Conservation (phyloP, 1,140 invertebrate species). For the Lordiphosa stackelbergi region DNA sequence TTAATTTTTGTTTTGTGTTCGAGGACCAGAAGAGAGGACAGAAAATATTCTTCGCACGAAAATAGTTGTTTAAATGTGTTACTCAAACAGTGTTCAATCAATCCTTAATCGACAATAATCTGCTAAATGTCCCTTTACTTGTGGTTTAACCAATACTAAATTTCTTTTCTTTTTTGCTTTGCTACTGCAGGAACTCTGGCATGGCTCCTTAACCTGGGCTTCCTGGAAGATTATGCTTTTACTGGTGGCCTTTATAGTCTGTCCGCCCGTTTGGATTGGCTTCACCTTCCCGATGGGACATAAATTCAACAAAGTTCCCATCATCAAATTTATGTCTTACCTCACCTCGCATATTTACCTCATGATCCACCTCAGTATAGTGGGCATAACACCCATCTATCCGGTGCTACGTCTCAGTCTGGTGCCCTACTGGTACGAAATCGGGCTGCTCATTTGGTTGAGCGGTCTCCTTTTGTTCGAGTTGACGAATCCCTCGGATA, state of each 20-base stretch:
- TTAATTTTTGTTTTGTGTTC: too few species aligned
- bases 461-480: constrained; percentile 97
- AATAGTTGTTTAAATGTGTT: too few species aligned
- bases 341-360: constrained; percentile 98
- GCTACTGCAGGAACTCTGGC: constrained; percentile 91
- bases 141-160: not conserved
- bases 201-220: constrained; percentile 96
- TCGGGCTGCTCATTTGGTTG: constrained; percentile 96
- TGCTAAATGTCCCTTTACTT: constrained; percentile 20
- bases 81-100: too few species aligned
- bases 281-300: constrained; percentile 97
- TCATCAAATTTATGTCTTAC: constrained; percentile 99
- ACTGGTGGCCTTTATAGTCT: constrained; percentile 93
- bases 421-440: constrained; percentile 95
- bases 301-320: constrained; percentile 96
- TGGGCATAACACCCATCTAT: constrained; percentile 93
- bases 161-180: not conserved
- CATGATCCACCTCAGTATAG: constrained; percentile 93
- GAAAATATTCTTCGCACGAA: too few species aligned
- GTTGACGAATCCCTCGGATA: constrained; percentile 96
- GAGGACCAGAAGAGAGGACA: too few species aligned
- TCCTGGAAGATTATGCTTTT: constrained; percentile 95
- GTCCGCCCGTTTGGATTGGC: constrained; percentile 96
- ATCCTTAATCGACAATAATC: not conserved
- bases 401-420: constrained; percentile 86